These are phyloP conservation scores for Patella caerulea DNA, from an alignment of 2,888 invertebrate species.

Conservation along the genomic window DNA sequence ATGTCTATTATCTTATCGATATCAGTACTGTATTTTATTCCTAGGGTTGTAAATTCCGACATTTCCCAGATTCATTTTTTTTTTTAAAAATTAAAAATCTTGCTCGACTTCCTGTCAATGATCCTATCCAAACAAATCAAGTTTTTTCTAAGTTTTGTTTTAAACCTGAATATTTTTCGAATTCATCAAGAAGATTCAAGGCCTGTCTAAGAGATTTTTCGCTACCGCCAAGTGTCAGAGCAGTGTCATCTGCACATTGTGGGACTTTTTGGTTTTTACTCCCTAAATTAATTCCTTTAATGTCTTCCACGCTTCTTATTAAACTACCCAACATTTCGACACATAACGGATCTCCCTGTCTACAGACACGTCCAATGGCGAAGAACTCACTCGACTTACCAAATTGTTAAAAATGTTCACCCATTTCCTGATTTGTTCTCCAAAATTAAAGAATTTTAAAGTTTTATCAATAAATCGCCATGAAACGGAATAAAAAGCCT, in stretches of 20 bases:
- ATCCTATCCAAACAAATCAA: not conserved
- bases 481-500: slow-evolving; percentile 26
- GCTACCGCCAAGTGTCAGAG: not conserved
- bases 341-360: not conserved
- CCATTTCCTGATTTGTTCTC: slow-evolving; percentile 21
- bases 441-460: slow-evolving; percentile 28
- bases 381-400: too few species aligned
- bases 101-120: too few species aligned
- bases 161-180: slow-evolving; percentile 3
- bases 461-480: slow-evolving; percentile 26
- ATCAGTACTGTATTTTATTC: slow-evolving; percentile 1
- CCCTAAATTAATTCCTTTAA: not conserved
- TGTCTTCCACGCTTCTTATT: not conserved
- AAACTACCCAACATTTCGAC: not conserved
- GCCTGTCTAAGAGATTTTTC: not conserved
- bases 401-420: slow-evolving; percentile 21
- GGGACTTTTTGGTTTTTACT: not conserved
- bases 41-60: not conserved
- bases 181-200: not conserved
- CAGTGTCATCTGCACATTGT: not conserved
- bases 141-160: not conserved
- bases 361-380: not conserved
- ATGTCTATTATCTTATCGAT: not conserved
- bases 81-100: too few species aligned
- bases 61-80: too few species aligned